Percentiles rank a stretch among this genome's conserved stretches.
Evolutionary conservation across 2,797 vertebrate genomes (phyloP).

Genomic region (Cyclopterus lumpus): DNA sequence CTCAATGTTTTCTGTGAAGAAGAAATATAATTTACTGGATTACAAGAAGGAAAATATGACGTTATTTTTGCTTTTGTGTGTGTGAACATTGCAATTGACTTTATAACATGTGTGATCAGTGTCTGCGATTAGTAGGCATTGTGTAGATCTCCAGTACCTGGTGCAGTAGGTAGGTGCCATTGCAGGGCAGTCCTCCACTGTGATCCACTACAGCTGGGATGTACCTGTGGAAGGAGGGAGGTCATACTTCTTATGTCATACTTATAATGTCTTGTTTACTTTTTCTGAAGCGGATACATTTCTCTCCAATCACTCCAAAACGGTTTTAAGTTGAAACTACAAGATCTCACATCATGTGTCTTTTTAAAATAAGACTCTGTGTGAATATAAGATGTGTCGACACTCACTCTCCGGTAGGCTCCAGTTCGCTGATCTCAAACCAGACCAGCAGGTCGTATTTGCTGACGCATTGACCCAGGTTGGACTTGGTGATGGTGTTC

Average conservation of each 20-base stretch:
- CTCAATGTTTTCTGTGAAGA: background rate
- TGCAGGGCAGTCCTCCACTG: conserved; percentile 92
- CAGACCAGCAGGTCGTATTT: conserved; percentile 98
- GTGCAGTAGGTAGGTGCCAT: conserved; percentile 97
- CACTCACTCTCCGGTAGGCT: conserved; percentile 99
- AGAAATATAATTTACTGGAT: conserved; percentile 6
- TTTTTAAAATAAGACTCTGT: background rate
- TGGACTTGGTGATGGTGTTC: conserved; percentile 95
- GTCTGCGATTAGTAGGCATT: background rate
- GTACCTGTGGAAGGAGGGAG: conserved; percentile 83
- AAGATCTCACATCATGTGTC: background rate
- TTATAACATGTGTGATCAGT: background rate
- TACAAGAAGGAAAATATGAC: background rate
- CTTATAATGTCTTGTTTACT: background rate
- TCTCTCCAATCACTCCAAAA: background rate
- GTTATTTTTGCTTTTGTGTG: background rate
- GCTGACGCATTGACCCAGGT: conserved; percentile 96
- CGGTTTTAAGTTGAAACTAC: background rate
- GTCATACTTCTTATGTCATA: background rate
- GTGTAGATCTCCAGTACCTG: conserved; percentile 84
- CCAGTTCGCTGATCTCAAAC: conserved; percentile 99
- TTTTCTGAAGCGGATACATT: background rate
- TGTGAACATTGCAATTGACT: background rate
- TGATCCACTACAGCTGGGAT: conserved; percentile 99
- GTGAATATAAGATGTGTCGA: conserved; percentile 10